Evolutionary conservation across 2,888 invertebrate species (phyloP), one percentile per base, ranked within the genome.

Genomic region (Lepidochrysops patricia): DNA sequence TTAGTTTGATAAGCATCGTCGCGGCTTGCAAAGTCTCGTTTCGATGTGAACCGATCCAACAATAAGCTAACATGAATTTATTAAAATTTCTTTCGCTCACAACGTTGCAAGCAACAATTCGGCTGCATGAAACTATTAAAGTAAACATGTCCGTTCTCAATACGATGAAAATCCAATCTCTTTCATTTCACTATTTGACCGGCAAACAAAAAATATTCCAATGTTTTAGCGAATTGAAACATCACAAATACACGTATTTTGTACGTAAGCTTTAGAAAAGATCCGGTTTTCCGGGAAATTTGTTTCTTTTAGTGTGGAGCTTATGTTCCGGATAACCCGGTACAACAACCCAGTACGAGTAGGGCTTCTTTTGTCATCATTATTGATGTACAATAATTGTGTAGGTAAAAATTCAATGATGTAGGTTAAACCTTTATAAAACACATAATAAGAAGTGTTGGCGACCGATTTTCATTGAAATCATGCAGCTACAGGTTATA

Each of bases 131-230:
- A 43, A 43, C 37, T 43, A 43, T 19, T 43, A 43, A 19, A 43
- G 15, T 43, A 37, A 37, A 37, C 37, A 19, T 43, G 43, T 43
- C 23, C 19, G n/a, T n/a, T 5, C 6, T 43, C 37, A 43, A 43
- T 43, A 15, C 37, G 2, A 43, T 43, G 37, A 43, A 23, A 29
- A 43, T 19, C 19, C 43, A 43, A 52, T 52, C 52, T 52, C 52
- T 52, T 52, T 27, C 27, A 27, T 13, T 13, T 52, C 27, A 27
- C 26, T 52, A 26, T 52, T 52, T 52, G 52, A 52, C 52, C 52
- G 6, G 15, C 26, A 9, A 52, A 52, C 15, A 52, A 27, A 27
- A 50, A 52, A 26, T 26, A 27, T 27, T 27, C 26, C 15, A 27
- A 26, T 52, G 52, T 26, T 26, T 52, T 52, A 52, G 15, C 26